A percentile compares a stretch with the other conserved stretches of the same genome.
These are phyloP conservation scores for Canis aureus DNA, from an alignment of 2,113 vertebrate genomes.

Conservation along the genomic window DNA sequence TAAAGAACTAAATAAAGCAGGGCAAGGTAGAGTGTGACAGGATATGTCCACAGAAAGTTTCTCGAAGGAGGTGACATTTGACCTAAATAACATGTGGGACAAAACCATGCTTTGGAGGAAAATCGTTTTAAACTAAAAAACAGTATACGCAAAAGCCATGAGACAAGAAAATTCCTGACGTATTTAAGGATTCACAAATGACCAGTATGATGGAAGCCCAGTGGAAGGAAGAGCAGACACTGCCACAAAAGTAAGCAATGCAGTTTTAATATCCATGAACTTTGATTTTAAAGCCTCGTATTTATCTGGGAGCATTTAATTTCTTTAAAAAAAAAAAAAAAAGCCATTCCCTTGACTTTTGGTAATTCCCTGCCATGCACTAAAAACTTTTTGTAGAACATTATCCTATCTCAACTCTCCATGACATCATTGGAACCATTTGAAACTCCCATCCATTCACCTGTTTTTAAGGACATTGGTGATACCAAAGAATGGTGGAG, in stretches of 20 bases:
- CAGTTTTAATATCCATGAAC: not conserved
- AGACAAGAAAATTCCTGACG: not conserved
- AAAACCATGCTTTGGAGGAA: not conserved
- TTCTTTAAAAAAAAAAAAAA: not conserved
- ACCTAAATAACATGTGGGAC: not conserved
- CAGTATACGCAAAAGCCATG: not conserved
- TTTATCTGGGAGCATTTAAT: conserved; percentile 41
- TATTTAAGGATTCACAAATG: not conserved
- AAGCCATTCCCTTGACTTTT: not conserved
- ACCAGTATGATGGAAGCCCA: not conserved
- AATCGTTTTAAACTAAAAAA: not conserved
- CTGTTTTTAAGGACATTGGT: not conserved
- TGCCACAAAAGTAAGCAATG: not conserved
- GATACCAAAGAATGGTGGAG: not conserved
- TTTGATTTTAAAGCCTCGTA: conserved; percentile 25
- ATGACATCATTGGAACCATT: conserved; percentile 15
- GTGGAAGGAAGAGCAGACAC: not conserved
- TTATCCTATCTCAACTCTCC: conserved; percentile 20
- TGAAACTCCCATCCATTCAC: not conserved
- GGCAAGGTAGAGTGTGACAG: not conserved
- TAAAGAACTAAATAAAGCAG: not conserved
- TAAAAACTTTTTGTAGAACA: conserved; percentile 38
- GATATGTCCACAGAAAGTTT: not conserved
- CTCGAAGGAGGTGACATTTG: conserved; percentile 12
- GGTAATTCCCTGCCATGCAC: not conserved